These are phyloP conservation scores for Chionoecetes opilio DNA, from an alignment of 1,140 invertebrate genomes.

Conservation along the genomic window DNA sequence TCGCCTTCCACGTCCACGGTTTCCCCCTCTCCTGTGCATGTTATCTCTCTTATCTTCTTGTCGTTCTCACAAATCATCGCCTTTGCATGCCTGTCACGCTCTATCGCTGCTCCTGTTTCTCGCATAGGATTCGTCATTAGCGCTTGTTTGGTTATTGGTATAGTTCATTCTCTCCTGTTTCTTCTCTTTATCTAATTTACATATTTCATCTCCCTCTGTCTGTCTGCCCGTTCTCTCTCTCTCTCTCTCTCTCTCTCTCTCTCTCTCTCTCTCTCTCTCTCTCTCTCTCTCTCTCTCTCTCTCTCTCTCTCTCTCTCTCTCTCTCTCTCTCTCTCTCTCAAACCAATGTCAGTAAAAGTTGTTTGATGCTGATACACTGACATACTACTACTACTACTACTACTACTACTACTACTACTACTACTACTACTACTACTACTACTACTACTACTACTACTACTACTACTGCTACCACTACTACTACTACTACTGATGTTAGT, in stretches of 20 bases:
- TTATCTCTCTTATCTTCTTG: not conserved
- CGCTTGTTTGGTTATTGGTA: too few relatives aligned
- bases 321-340: not conserved
- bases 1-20: not conserved
- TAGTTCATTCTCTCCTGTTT: too few relatives aligned
- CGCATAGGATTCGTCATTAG: too few relatives aligned
- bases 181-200: too few relatives aligned
- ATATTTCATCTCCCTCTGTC: too few relatives aligned
- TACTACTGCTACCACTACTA: slow-evolving; percentile 18
- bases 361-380: too few relatives aligned
- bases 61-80: too few relatives aligned
- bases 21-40: not conserved
- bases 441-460: slow-evolving; percentile 42
- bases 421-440: slow-evolving; percentile 17
- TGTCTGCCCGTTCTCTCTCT: too few relatives aligned
- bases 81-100: too few relatives aligned
- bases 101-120: too few relatives aligned
- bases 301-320: not conserved
- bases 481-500: not conserved
- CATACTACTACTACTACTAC: slow-evolving; percentile 40
- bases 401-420: slow-evolving; percentile 40
- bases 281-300: not conserved
- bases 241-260: too few relatives aligned
- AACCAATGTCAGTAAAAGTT: too few relatives aligned
- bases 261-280: not conserved